phyloP scores from a whole-genome alignment of 2,797 vertebrate species.

The Onychomys arenicola region DNA sequence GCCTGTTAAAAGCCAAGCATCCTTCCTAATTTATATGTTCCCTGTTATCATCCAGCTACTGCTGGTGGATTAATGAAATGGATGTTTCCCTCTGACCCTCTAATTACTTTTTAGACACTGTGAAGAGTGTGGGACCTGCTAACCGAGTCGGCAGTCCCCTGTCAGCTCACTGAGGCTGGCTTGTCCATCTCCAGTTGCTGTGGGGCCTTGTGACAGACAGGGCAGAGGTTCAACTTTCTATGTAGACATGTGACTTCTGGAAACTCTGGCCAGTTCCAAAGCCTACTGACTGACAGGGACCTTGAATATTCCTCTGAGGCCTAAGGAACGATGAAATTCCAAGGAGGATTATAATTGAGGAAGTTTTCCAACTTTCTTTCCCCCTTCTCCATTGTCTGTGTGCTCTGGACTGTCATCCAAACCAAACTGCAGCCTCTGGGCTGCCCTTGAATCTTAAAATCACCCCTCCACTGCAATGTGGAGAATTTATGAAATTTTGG shows the following conservation, averaged over 20 bases:
- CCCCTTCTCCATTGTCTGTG: neutral
- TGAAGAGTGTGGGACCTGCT: neutral
- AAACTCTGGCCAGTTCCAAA: slow-evolving; percentile 48
- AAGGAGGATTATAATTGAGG: slow-evolving; percentile 75
- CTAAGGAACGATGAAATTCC: slow-evolving; percentile 72
- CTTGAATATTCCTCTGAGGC: neutral
- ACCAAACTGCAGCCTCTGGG: neutral
- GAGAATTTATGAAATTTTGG: slow-evolving; percentile 51
- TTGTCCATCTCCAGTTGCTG: neutral
- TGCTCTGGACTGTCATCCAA: neutral
- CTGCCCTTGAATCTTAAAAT: neutral
- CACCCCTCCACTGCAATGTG: slow-evolving; percentile 39
- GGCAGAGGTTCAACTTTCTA: neutral
- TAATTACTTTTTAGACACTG: slow-evolving; percentile 26
- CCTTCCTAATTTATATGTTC: neutral
- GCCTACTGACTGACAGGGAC: neutral
- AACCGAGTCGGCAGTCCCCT: neutral
- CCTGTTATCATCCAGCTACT: neutral
- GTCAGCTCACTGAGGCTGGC: neutral
- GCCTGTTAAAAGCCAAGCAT: neutral
- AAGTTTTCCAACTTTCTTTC: slow-evolving; percentile 45
- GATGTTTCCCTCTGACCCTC: fast-evolving
- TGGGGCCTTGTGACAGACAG: neutral
- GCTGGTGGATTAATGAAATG: neutral
- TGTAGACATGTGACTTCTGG: neutral